Evolutionary conservation across 2,797 vertebrate genomes (phyloP), one percentile per base, ranked within the genome.

Genomic region (Scolopax rusticola): DNA sequence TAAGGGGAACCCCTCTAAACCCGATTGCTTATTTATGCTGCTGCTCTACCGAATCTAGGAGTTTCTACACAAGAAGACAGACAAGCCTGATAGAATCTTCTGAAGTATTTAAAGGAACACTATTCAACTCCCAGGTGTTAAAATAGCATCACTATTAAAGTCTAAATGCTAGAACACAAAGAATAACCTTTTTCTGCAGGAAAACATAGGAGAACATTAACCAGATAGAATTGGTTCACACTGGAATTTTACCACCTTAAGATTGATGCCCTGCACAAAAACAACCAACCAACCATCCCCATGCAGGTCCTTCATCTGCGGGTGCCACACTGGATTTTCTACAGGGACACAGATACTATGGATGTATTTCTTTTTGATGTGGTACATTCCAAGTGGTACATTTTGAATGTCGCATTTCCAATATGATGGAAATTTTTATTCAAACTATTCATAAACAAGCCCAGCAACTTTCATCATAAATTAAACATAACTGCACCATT

Each of bases 101-200:
- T 32, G 33, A 76, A 73, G 40, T 45, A 25, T 85, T 75, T 68
- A 23, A 71, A 78, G 36, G 11, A 36, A 76, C n/a, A 2, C n/a
- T 76, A 18, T 33, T 86, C 56, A 45, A 50, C 12, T 16, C 59
- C 61, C 78, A 87, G 93, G 68, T 90, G 57, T 71, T 77, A 81
- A 95, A 92, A 94, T 64, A 97, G 88, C 86, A 92, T 57, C 81
- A 75, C 81, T 54, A 57, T 61, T 77, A 75, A 93, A 87, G 25
- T 5, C 68, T 74, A 77, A 95, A 84, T 8, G n/a, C 23, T 33
- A 71, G 57, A 87, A 93, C 64, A 71, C 0, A 1, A 82, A 51
- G 54, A 87, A 87, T 17, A 76, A 73, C 38, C 20, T 45, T 54
- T 40, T 82, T 45, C 74, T 91, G 41, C 60, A 51, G 63, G 48